Evolutionary conservation across 2,888 invertebrate genomes (phyloP).

Genomic region (Bellardia pandia): DNA sequence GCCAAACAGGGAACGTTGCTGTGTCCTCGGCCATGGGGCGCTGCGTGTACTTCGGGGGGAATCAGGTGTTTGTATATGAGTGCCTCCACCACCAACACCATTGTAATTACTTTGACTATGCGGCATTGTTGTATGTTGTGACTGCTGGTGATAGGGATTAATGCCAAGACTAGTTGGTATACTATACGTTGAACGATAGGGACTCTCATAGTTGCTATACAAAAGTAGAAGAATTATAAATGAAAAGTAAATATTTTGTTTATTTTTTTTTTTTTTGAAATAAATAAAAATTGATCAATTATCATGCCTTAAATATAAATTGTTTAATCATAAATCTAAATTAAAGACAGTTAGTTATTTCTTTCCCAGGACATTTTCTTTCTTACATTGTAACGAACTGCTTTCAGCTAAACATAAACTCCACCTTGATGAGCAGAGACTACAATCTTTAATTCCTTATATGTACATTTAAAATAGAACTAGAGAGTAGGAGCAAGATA

Average conservation of each 20-base stretch:
- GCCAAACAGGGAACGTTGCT: constrained; percentile 91
- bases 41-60: constrained; percentile 93
- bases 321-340: constrained; percentile 75
- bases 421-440: constrained; percentile 33
- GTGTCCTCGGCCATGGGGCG: constrained; percentile 91
- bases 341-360: constrained; percentile 57
- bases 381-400: constrained; percentile 6
- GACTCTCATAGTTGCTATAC: constrained; percentile 84
- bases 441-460: constrained; percentile 38
- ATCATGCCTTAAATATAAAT: constrained; percentile 81
- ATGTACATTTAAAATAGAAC: constrained; percentile 38
- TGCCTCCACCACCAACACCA: constrained; percentile 75
- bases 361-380: neutral
- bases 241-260: constrained; percentile 14
- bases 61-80: constrained; percentile 85
- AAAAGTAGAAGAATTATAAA: constrained; percentile 3
- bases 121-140: constrained; percentile 75
- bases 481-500: constrained; percentile 33
- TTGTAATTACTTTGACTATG: constrained; percentile 81
- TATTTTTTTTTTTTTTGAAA: constrained; percentile 13
- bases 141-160: constrained; percentile 80
- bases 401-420: constrained; percentile 3
- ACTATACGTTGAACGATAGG: constrained; percentile 85
- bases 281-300: constrained; percentile 74
- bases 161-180: constrained; percentile 84